Evolutionary conservation across 1,140 invertebrate species (phyloP).

Genomic region (Papilio xuthus): DNA sequence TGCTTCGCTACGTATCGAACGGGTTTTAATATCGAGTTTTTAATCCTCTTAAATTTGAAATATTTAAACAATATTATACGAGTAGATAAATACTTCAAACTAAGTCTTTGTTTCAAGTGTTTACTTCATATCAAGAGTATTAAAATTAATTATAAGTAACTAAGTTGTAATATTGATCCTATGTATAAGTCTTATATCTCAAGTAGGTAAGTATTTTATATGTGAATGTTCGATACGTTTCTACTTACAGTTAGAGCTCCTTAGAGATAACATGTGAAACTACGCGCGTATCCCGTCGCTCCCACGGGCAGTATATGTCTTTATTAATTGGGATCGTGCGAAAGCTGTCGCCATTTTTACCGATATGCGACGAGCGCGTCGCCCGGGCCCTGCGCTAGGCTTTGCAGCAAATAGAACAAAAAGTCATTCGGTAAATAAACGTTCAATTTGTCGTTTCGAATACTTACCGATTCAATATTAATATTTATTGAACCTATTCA

Average conservation of each 20-base stretch:
- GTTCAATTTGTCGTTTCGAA: too few relatives aligned
- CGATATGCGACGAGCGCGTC: neutral
- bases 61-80: neutral
- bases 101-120: neutral
- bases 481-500: too few relatives aligned
- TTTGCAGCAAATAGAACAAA: neutral
- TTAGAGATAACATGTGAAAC: neutral
- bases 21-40: constrained; percentile 15
- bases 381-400: neutral
- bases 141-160: neutral
- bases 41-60: constrained; percentile 17
- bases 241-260: neutral
- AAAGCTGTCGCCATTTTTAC: neutral
- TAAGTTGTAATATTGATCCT: neutral
- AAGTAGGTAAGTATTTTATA: neutral
- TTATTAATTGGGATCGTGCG: neutral
- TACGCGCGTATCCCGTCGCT: neutral
- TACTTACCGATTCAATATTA: too few relatives aligned
- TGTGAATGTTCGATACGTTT: neutral
- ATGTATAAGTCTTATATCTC: neutral
- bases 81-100: neutral
- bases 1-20: neutral
- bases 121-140: neutral
- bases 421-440: neutral
- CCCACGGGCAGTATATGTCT: neutral